These are phyloP conservation scores for Patella caerulea DNA, from an alignment of 2,888 invertebrate species.

Conservation along the genomic window DNA sequence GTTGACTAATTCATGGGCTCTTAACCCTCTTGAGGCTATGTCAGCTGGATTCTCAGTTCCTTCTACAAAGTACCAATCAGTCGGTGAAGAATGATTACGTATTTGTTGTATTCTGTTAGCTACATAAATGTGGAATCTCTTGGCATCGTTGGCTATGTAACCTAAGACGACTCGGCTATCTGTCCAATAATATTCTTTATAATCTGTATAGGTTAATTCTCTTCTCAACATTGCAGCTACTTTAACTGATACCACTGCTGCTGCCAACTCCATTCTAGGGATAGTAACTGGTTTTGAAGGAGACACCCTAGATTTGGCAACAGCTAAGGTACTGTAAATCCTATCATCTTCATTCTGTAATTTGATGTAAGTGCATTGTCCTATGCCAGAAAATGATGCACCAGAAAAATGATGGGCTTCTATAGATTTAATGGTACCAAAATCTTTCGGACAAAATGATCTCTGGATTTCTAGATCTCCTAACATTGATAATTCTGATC, in stretches of 20 bases:
- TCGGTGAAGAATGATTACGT: background rate
- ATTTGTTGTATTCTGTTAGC: background rate
- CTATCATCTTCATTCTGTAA: background rate
- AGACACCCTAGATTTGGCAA: background rate
- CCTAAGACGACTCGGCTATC: background rate
- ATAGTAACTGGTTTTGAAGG: slow-evolving; percentile 1
- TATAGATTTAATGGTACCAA: background rate
- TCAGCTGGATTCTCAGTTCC: background rate
- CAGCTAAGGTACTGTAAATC: background rate
- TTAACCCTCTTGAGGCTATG: slow-evolving; percentile 29
- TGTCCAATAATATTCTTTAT: background rate
- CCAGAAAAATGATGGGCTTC: slow-evolving; percentile 16
- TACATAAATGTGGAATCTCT: background rate
- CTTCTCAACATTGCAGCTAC: background rate
- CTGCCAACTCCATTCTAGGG: background rate
- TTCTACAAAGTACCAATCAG: background rate
- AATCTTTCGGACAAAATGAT: background rate
- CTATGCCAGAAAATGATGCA: background rate
- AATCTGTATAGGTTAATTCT: background rate
- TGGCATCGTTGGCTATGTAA: background rate
- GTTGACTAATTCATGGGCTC: background rate
- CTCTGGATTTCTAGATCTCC: background rate
- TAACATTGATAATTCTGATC: background rate
- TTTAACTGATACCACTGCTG: background rate
- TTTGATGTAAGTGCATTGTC: slow-evolving; percentile 10